Percentiles rank a stretch among this genome's conserved stretches.
phyloP scores from a whole-genome alignment of 2,797 vertebrate species.

The Fistularia tabacaria region DNA sequence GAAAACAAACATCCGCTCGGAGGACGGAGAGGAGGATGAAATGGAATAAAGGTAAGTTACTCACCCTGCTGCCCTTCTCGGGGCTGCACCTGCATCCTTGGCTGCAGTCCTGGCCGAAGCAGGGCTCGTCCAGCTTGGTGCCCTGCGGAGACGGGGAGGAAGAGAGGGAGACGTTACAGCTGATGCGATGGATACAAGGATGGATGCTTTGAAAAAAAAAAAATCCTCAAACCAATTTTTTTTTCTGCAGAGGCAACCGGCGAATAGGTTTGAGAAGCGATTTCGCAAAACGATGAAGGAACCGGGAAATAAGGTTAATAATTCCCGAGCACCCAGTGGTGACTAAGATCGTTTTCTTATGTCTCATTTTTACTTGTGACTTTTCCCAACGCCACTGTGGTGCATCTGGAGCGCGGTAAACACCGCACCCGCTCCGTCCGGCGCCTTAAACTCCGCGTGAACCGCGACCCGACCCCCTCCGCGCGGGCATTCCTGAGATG shows the following conservation, averaged over 20 bases:
- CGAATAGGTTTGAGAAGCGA: too few relatives aligned
- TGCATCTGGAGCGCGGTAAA: not conserved
- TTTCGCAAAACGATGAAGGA: not conserved
- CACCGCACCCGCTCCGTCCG: not conserved
- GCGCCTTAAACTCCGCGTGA: conserved; percentile 22
- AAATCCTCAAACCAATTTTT: too few relatives aligned
- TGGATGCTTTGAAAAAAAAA: not conserved
- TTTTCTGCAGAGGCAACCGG: too few relatives aligned
- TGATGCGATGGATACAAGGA: not conserved
- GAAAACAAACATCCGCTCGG: not conserved
- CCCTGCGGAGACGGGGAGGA: conserved; percentile 68
- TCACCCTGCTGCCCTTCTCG: conserved; percentile 88
- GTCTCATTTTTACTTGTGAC: too few relatives aligned
- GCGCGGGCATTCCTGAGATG: conserved; percentile 46
- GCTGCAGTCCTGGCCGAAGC: conserved; percentile 84
- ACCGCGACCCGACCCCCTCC: conserved; percentile 37
- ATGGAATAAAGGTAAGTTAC: conserved; percentile 32
- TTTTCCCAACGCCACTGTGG: too few relatives aligned
- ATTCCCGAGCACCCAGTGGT: too few relatives aligned
- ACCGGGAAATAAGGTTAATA: too few relatives aligned
- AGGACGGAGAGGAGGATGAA: not conserved
- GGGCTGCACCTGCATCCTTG: conserved; percentile 82
- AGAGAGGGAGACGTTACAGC: conserved; percentile 19
- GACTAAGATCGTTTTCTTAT: too few relatives aligned
- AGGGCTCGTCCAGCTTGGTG: conserved; percentile 73